Conservation (phyloP, 2,113 vertebrate genomes). For the Alectura lathami region DNA sequence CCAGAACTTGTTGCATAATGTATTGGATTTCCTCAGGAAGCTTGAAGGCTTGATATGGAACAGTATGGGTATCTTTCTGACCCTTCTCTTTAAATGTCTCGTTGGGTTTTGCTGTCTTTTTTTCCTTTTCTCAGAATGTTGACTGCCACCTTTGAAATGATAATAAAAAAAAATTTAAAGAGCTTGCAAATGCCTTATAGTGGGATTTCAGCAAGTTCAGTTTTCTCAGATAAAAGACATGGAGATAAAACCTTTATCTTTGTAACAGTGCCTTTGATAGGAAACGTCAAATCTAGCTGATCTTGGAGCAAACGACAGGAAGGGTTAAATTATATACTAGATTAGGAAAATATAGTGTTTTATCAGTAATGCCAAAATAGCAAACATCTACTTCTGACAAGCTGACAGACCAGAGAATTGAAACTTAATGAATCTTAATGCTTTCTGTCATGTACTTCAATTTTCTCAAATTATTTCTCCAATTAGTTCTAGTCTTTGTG, state of each 20-base stretch:
- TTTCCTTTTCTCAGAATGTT: background rate
- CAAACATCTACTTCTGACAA: conserved; percentile 72
- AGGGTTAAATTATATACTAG: conserved; percentile 34
- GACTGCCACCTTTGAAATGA: background rate
- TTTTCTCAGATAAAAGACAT: background rate
- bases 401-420: conserved; percentile 74
- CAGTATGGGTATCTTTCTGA: background rate
- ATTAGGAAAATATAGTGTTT: conserved; percentile 32
- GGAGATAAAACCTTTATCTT: background rate
- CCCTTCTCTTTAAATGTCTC: background rate
- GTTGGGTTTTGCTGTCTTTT: background rate
- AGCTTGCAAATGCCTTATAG: background rate
- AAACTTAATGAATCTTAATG: conserved; percentile 78
- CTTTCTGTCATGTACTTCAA: conserved; percentile 71
- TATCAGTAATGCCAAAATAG: conserved; percentile 25
- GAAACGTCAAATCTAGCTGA: conserved; percentile 35
- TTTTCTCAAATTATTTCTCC: conserved; percentile 77
- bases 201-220: conserved; percentile 1
- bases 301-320: conserved; percentile 47
- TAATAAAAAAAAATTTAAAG: background rate
- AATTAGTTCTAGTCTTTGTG: conserved; percentile 76
- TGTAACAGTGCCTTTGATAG: background rate
- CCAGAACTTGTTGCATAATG: background rate
- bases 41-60: background rate
- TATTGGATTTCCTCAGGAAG: background rate